Percentiles rank a stretch among this genome's conserved stretches.
Evolutionary conservation across 2,797 vertebrate species (phyloP).

Genomic region (Trichosurus vulpecula): DNA sequence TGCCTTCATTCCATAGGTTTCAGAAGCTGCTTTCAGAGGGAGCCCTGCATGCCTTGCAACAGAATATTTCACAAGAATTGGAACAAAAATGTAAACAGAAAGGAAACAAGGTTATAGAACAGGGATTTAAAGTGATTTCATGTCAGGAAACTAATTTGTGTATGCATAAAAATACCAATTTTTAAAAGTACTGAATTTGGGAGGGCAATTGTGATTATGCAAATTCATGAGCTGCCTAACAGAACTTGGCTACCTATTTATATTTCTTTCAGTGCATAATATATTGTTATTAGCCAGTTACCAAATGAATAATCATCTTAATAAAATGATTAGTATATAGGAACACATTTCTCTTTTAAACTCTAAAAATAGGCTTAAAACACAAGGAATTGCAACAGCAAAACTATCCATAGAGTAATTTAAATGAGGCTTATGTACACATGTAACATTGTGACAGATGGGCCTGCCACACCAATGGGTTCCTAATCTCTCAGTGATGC

Average conservation of each 20-base stretch:
- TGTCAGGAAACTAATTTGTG: conserved; percentile 32
- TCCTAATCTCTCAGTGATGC: conserved; percentile 32
- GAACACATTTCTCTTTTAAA: conserved; percentile 68
- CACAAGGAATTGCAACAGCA: conserved; percentile 53
- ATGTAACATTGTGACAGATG: background rate
- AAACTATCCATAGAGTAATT: conserved; percentile 45
- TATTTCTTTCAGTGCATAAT: conserved; percentile 47
- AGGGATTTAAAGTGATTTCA: conserved; percentile 26
- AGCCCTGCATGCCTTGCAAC: background rate
- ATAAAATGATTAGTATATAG: conserved; percentile 55
- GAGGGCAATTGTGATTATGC: conserved; percentile 35
- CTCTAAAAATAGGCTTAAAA: conserved; percentile 54
- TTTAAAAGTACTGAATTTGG: conserved; percentile 44
- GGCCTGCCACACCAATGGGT: conserved; percentile 37
- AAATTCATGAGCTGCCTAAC: conserved; percentile 46
- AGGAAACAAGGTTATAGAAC: background rate
- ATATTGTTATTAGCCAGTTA: conserved; percentile 63
- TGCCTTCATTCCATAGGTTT: background rate
- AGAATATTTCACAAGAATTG: background rate
- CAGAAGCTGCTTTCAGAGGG: background rate
- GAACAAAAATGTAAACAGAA: background rate
- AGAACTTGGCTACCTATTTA: conserved; percentile 18
- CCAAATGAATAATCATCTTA: conserved; percentile 53
- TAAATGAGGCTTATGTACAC: conserved; percentile 15
- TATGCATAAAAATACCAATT: conserved; percentile 28